Evolutionary conservation across 2,797 vertebrate genomes (phyloP).

Genomic region (Pempheris klunzingeri): DNA sequence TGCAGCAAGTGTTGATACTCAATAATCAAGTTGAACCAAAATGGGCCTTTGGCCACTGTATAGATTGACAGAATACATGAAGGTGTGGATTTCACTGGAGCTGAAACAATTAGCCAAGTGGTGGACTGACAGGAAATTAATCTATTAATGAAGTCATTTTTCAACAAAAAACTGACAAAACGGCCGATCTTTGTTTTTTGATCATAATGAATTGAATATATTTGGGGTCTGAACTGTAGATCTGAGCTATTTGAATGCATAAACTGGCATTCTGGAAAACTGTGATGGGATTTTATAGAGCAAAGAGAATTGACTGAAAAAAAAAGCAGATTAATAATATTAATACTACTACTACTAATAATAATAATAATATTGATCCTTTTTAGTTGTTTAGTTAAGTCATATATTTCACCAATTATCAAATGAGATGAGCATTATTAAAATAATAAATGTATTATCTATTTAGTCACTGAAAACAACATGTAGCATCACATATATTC

Average conservation of each 20-base stretch:
- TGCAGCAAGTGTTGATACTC: background rate
- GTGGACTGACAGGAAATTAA: background rate
- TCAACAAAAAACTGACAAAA: background rate
- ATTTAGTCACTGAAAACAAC: background rate
- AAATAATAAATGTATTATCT: background rate
- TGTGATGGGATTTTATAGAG: background rate
- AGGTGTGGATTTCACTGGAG: background rate
- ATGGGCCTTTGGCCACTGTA: background rate
- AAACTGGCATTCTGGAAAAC: background rate
- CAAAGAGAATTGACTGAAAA: background rate
- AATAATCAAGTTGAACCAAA: background rate
- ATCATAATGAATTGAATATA: background rate
- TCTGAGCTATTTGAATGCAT: background rate
- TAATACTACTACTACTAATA: background rate
- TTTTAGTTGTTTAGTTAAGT: background rate
- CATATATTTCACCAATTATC: background rate
- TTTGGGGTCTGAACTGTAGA: too few relatives aligned
- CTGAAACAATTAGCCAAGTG: background rate
- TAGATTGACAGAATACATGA: background rate
- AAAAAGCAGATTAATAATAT: background rate
- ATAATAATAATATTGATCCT: background rate
- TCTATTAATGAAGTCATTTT: background rate
- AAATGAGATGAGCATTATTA: background rate
- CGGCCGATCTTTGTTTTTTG: too few relatives aligned
- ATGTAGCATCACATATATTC: background rate